A percentile compares a stretch with the other conserved stretches of the same genome.
Evolutionary conservation across 2,888 invertebrate genomes (phyloP).

Genomic region (Smittia aterrima): DNA sequence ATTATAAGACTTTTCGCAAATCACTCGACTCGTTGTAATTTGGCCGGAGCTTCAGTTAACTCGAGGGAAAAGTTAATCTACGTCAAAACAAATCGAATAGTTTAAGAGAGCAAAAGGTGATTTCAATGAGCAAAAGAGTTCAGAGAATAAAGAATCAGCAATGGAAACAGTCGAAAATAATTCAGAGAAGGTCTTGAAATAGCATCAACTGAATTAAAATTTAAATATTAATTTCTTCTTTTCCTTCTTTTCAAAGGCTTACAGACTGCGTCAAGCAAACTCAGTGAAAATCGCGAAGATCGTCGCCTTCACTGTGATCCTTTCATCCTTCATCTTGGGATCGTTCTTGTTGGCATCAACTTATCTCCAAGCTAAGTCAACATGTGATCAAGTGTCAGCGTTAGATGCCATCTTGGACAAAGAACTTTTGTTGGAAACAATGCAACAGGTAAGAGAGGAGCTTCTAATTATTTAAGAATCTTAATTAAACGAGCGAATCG

Average conservation of each 20-base stretch:
- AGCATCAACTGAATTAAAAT: not conserved
- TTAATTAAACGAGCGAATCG: not conserved
- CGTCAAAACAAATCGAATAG: no score
- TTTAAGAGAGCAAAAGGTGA: no score
- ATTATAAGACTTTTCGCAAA: not conserved
- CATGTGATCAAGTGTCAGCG: conserved; percentile 74
- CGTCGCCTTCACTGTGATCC: conserved; percentile 77
- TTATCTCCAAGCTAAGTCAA: conserved; percentile 77
- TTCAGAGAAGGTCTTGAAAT: not conserved
- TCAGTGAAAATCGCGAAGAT: conserved; percentile 85
- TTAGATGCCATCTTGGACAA: conserved; percentile 65
- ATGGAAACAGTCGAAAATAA: no score
- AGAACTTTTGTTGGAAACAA: conserved; percentile 68
- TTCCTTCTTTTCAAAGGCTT: conserved; percentile 68
- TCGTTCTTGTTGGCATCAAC: conserved; percentile 79
- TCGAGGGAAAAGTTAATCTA: no score
- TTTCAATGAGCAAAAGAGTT: no score
- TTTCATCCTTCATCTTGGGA: conserved; percentile 76
- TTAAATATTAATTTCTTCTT: conserved; percentile 42
- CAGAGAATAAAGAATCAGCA: no score
- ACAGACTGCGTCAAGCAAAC: conserved; percentile 68
- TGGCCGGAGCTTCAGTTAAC: no score
- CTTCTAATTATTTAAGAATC: no score
- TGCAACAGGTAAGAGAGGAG: conserved; percentile 67
- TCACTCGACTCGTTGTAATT: no score